phyloP scores from a whole-genome alignment of 2,113 vertebrate species.

The Terrapene triunguis region DNA sequence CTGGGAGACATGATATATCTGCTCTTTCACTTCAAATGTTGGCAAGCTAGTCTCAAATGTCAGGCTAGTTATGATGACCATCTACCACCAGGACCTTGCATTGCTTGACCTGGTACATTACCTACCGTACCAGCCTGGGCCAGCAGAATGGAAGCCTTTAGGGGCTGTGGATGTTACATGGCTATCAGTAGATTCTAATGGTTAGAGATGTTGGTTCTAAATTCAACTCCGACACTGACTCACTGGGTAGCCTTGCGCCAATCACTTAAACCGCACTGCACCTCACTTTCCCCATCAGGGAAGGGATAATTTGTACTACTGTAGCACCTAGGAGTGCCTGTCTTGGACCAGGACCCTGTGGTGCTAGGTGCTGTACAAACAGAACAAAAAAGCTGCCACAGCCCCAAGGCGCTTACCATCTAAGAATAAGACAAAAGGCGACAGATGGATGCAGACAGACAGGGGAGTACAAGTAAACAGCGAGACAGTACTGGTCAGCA shows the following conservation, averaged over 20 bases:
- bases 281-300: not conserved
- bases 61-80: not conserved
- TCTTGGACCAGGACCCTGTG: no score
- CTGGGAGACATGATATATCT: not conserved
- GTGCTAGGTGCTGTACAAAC: no score
- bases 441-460: no score
- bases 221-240: not conserved
- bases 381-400: no score
- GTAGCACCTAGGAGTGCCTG: no score
- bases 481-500: no score
- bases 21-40: not conserved
- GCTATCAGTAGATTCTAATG: no score
- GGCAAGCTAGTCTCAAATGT: not conserved
- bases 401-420: no score
- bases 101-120: not conserved
- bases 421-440: no score
- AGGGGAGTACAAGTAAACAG: no score
- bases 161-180: no score
- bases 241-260: not conserved
- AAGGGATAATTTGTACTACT: not conserved
- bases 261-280: not conserved
- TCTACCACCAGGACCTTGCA: not conserved
- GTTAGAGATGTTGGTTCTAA: not conserved
- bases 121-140: not conserved
- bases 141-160: not conserved